Base-by-base conservation (phyloP, 2,113 vertebrate species). In the Orcinus orca region DNA sequence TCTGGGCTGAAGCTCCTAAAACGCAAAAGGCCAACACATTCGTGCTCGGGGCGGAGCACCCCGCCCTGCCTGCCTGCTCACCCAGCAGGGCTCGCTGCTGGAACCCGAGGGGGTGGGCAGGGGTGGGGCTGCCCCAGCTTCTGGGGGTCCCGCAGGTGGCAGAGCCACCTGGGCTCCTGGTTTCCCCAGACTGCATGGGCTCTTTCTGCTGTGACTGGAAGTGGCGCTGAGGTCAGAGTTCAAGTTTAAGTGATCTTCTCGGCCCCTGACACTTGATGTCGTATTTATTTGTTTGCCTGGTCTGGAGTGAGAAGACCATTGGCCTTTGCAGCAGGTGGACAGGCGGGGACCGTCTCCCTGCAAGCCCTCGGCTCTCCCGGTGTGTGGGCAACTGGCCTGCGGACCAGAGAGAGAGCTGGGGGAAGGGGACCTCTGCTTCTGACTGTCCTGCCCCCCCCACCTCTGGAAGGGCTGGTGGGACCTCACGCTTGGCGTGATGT, bases 221-320 rank as follows among this genome's bases (percentile, higher is more conserved):
- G 96, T 98, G 98, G 98, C 98, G 90, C 98, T 97, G 98, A 98
- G 96, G 83, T 98, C 98, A 97, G 98, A 98, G 97, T 92, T 93
- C 2, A 93, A 96, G 98, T 97, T 98, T 98, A 98, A 98, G 96
- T 98, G 98, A 97, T 98, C 97, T 95, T 97, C 87, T 98, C 92
- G 86, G 97, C 97, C 98, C 98, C 98, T 98, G 98, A 98, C 98
- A 98, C 98, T 98, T 98, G 98, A 99, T 96, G 98, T 98, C 93
- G 60, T 99, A 98, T 98, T 98, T 98, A 98, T 98, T 98, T 88
- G 91, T 95, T 65, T 88, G 88, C 73, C 98, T 84, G 90, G 92
- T 96, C 98, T 97, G 60, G 97, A 98, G 97, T 96, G 95, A 97
- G 95, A 13, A 41, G 90, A 14, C 68, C 12, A 2, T 11, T 25